phyloP scores from a whole-genome alignment of 2,888 invertebrate genomes.

The Rhingia campestris region DNA sequence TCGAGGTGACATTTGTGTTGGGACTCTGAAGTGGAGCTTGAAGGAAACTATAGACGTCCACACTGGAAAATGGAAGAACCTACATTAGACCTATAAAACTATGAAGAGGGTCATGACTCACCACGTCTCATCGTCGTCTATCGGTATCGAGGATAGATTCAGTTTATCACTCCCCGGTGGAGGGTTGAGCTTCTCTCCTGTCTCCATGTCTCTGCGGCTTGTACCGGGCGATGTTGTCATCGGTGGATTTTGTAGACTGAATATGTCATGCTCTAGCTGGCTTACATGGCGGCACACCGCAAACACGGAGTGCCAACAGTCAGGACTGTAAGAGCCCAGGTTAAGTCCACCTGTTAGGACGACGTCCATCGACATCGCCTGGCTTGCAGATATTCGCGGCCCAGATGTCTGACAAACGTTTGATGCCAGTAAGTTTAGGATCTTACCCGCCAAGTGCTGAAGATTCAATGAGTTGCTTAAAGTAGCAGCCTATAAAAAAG shows the following conservation, averaged over 20 bases:
- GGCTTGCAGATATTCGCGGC: conserved; percentile 91
- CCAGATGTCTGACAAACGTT: conserved; percentile 93
- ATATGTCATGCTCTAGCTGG: conserved; percentile 94
- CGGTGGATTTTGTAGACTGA: conserved; percentile 88
- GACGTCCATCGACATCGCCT: conserved; percentile 96
- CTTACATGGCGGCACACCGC: conserved; percentile 96
- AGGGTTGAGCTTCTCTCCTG: conserved; percentile 80
- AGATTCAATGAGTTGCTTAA: conserved; percentile 94
- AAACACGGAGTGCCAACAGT: conserved; percentile 98
- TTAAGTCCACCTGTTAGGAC: conserved; percentile 93
- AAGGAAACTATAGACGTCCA: conserved; percentile 92
- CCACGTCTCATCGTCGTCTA: conserved; percentile 91
- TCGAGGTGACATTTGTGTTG: conserved; percentile 83
- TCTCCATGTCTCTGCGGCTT: conserved; percentile 81
- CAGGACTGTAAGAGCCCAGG: conserved; percentile 94
- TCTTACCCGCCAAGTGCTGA: conserved; percentile 95
- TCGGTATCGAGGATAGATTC: conserved; percentile 85
- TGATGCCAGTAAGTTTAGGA: conserved; percentile 92
- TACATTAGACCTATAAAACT: background rate
- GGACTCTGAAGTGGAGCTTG: conserved; percentile 88
- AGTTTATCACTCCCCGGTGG: conserved; percentile 85
- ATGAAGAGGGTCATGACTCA: conserved; percentile 80
- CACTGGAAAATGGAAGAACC: conserved; percentile 83
- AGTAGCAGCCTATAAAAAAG: conserved; percentile 88
- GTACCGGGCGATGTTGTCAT: conserved; percentile 80